These are phyloP conservation scores for Eupithecia subfuscata DNA, from an alignment of 2,888 invertebrate species.

Conservation along the genomic window DNA sequence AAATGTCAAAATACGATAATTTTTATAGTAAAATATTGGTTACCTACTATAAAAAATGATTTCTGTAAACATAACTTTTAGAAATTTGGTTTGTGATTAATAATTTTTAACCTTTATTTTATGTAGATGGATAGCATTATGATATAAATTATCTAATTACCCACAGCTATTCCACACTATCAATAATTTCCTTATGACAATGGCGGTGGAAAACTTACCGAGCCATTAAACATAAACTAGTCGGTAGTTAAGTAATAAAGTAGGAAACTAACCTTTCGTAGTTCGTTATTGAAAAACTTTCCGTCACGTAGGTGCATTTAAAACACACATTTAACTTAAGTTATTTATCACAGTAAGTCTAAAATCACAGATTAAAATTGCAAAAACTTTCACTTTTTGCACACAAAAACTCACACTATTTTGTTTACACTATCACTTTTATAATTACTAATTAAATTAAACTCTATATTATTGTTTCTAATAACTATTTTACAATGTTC, in stretches of 20 bases:
- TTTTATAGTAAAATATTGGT: no score
- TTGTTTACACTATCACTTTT: not conserved
- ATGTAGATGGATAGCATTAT: not conserved
- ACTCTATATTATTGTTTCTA: not conserved
- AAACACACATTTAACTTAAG: conserved; percentile 12
- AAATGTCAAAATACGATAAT: not conserved
- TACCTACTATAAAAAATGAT: no score
- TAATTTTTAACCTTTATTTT: not conserved
- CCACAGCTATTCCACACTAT: not conserved
- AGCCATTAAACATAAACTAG: not conserved
- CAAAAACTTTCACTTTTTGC: conserved; percentile 32
- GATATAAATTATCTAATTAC: not conserved
- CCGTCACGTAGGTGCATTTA: conserved; percentile 16
- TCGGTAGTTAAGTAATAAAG: not conserved
- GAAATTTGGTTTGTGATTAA: not conserved
- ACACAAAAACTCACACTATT: not conserved
- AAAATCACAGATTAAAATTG: conserved; percentile 30
- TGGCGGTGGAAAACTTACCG: not conserved
- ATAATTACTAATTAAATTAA: not conserved
- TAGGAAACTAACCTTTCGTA: not conserved
- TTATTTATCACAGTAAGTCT: conserved; percentile 23
- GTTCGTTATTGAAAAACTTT: not conserved
- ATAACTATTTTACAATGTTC: not conserved
- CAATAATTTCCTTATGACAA: not conserved
- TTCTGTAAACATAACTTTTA: not conserved